Evolutionary conservation across 2,113 vertebrate genomes (phyloP).

Genomic region (Nerophis ophidion): DNA sequence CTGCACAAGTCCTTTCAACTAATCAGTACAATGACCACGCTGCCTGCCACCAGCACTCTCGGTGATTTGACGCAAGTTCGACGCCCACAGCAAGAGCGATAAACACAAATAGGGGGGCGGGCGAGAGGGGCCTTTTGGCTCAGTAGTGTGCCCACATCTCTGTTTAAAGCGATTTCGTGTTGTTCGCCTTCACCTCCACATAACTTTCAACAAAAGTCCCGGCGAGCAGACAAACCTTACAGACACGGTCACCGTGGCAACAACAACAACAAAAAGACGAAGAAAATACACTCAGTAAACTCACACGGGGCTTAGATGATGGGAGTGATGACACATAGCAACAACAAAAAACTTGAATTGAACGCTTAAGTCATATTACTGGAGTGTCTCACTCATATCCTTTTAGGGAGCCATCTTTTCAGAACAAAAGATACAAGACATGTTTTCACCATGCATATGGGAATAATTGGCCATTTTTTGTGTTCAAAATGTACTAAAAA

Average conservation of each 20-base stretch:
- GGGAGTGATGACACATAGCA: background rate
- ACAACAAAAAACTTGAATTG: background rate
- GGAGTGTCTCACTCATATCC: too few species aligned
- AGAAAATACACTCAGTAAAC: background rate
- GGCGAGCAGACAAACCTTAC: constrained; percentile 34
- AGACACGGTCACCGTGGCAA: constrained; percentile 64
- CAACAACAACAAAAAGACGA: constrained; percentile 11
- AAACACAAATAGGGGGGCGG: background rate
- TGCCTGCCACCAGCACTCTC: constrained; percentile 27
- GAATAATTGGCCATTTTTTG: too few species aligned
- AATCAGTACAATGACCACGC: constrained; percentile 28
- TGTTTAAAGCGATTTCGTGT: constrained; percentile 24
- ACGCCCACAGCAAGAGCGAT: constrained; percentile 23
- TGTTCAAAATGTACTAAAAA: too few species aligned
- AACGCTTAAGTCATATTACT: too few species aligned
- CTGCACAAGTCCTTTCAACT: constrained; percentile 2
- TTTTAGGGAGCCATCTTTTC: too few species aligned
- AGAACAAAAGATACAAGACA: too few species aligned
- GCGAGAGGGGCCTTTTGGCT: background rate
- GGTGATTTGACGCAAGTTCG: constrained; percentile 41
- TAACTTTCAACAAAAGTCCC: constrained; percentile 46
- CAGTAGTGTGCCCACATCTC: constrained; percentile 4
- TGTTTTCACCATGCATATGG: too few species aligned
- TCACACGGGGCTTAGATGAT: background rate
- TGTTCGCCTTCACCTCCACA: constrained; percentile 38